A percentile compares a stretch with the other conserved stretches of the same genome.
These are phyloP conservation scores for Drusus annulatus DNA, from an alignment of 1,140 invertebrate genomes.

Conservation along the genomic window DNA sequence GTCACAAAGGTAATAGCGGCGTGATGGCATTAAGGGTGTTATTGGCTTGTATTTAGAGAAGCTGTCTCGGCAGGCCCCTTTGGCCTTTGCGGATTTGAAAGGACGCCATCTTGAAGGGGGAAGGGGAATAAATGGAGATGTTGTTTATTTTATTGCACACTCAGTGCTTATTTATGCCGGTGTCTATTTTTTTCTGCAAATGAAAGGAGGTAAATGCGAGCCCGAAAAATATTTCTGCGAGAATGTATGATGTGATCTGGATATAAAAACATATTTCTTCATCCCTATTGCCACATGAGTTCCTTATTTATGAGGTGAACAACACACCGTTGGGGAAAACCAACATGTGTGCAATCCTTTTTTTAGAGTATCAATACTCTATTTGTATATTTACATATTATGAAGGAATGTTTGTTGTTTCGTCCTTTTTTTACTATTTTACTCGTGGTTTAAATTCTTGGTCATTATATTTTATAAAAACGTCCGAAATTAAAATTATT, in stretches of 20 bases:
- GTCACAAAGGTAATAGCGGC: slow-evolving; percentile 28
- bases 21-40: slow-evolving; percentile 37
- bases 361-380: too few relatives aligned
- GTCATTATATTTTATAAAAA: too few relatives aligned
- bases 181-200: slow-evolving; percentile 23
- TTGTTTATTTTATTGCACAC: slow-evolving; percentile 41
- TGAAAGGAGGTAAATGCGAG: slow-evolving; percentile 11
- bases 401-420: too few relatives aligned
- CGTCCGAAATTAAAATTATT: too few relatives aligned
- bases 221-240: slow-evolving; percentile 15
- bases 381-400: too few relatives aligned
- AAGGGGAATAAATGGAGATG: slow-evolving; percentile 11
- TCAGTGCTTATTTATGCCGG: slow-evolving; percentile 39
- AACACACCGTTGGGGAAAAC: not conserved
- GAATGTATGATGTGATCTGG: slow-evolving; percentile 20
- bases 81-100: slow-evolving; percentile 29
- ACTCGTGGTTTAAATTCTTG: too few relatives aligned
- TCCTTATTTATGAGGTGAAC: not conserved
- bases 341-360: too few relatives aligned
- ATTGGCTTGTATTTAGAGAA: slow-evolving; percentile 38
- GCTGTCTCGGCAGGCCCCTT: slow-evolving; percentile 4
- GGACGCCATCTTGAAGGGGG: slow-evolving; percentile 20
- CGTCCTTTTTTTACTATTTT: too few relatives aligned
- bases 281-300: slow-evolving; percentile 15
- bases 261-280: slow-evolving; percentile 13